Conservation (phyloP, 2,888 invertebrate species). For the Portevinia maculata region DNA sequence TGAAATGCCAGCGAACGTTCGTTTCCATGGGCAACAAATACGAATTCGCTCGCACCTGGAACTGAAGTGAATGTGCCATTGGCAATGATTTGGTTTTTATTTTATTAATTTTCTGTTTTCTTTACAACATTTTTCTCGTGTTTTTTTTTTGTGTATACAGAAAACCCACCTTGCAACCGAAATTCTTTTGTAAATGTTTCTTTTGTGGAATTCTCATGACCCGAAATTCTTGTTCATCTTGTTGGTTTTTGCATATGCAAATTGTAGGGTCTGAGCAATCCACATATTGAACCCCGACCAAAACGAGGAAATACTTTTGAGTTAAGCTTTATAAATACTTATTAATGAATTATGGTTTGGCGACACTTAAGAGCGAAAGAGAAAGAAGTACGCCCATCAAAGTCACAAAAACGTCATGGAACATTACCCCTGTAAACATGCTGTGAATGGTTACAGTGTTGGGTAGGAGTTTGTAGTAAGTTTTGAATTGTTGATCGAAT, state of each 20-base stretch:
- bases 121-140: conserved; percentile 13
- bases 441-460: conserved; percentile 32
- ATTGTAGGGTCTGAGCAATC: conserved; percentile 36
- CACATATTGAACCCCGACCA: not conserved
- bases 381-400: not conserved
- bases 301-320: conserved; percentile 20
- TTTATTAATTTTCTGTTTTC: conserved; percentile 58
- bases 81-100: conserved; percentile 66
- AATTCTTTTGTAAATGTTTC: conserved; percentile 63
- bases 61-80: conserved; percentile 56
- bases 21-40: conserved; percentile 36
- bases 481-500: not conserved
- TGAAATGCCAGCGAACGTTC: not conserved
- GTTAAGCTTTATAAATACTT: not conserved
- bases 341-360: conserved; percentile 29
- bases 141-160: conserved; percentile 6
- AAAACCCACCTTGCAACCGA: conserved; percentile 38
- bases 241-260: conserved; percentile 64
- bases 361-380: conserved; percentile 6
- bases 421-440: conserved; percentile 50
- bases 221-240: conserved; percentile 72
- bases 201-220: conserved; percentile 41
- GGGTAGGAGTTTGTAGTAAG: not conserved
- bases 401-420: conserved; percentile 48
- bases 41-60: conserved; percentile 63